These are phyloP conservation scores for Drosophila pseudoobscura DNA, from an alignment of 1,140 invertebrate genomes.

Conservation along the genomic window DNA sequence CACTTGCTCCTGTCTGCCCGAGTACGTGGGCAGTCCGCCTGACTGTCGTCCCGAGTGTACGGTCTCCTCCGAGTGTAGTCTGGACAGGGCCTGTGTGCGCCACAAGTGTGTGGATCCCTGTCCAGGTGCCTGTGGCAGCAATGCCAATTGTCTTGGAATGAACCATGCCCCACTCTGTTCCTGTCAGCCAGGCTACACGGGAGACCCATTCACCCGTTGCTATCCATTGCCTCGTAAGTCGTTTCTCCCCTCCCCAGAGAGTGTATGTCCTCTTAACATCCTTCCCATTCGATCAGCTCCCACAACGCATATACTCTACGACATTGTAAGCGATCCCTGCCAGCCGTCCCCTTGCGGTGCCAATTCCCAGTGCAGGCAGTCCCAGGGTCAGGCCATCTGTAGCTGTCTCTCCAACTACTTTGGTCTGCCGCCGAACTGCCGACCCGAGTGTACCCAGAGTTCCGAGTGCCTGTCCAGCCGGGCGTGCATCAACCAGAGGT, in stretches of 20 bases:
- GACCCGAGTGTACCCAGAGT: conserved; percentile 86
- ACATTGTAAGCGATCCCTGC: conserved; percentile 84
- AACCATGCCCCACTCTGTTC: conserved; percentile 87
- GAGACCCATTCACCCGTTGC: conserved; percentile 88
- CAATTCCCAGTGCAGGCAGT: conserved; percentile 63
- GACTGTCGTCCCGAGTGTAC: conserved; percentile 88
- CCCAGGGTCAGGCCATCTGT: conserved; percentile 80
- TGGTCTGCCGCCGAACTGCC: conserved; percentile 85
- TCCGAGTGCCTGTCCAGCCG: conserved; percentile 85
- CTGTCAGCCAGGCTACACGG: conserved; percentile 86
- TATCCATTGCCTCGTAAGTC: conserved; percentile 85
- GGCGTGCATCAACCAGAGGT: conserved; percentile 86
- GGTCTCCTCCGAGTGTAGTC: conserved; percentile 87
- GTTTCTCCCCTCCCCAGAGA: not conserved
- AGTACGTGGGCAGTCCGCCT: conserved; percentile 90
- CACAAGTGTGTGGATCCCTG: conserved; percentile 90
- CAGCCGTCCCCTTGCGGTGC: conserved; percentile 83
- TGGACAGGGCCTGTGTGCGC: conserved; percentile 87
- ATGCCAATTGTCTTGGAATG: conserved; percentile 85
- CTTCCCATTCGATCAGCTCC: conserved; percentile 83
- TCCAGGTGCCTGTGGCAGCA: conserved; percentile 86
- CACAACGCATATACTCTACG: conserved; percentile 82
- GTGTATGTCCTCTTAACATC: not conserved
- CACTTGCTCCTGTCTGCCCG: conserved; percentile 88
- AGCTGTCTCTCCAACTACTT: conserved; percentile 84